phyloP scores from a whole-genome alignment of 2,888 invertebrate genomes.

The Hemicrepidius hirtus region DNA sequence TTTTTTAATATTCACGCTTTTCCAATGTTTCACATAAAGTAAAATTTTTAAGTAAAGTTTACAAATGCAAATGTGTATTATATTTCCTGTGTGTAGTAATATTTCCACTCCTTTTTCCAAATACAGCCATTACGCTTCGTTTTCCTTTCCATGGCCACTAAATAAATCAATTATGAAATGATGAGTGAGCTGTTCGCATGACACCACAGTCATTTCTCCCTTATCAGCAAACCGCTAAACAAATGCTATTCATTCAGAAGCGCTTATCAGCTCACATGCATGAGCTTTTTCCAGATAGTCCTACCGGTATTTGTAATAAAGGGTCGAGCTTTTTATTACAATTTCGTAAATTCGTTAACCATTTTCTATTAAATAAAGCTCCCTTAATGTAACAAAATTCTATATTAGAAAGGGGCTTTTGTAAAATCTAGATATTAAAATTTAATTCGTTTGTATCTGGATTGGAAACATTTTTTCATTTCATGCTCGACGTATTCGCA shows the following conservation, averaged over 20 bases:
- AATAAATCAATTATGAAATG: constrained; percentile 54
- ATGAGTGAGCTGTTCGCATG: constrained; percentile 50
- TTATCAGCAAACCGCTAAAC: constrained; percentile 53
- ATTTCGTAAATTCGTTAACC: constrained; percentile 16
- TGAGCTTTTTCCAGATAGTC: constrained; percentile 57
- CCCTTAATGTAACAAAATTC: not conserved
- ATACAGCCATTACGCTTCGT: constrained; percentile 30
- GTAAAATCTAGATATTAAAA: constrained; percentile 7
- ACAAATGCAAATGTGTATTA: no score
- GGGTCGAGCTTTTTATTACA: constrained; percentile 36
- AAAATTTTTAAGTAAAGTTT: no score
- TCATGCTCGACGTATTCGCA: constrained; percentile 62
- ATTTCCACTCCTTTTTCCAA: constrained; percentile 16
- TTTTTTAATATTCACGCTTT: no score
- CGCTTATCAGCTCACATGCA: constrained; percentile 58
- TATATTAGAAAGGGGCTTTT: not conserved
- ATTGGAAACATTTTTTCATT: constrained; percentile 60
- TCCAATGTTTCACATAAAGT: no score
- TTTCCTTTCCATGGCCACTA: constrained; percentile 36
- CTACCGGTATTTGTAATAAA: constrained; percentile 49
- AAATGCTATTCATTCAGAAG: constrained; percentile 57
- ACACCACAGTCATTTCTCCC: constrained; percentile 47
- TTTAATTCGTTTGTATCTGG: constrained; percentile 15
- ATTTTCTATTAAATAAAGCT: constrained; percentile 29
- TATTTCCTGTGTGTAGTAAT: not conserved